Evolutionary conservation across 2,113 vertebrate genomes (phyloP), one percentile per base, ranked within the genome.

Genomic region (Orthonyx spaldingii): DNA sequence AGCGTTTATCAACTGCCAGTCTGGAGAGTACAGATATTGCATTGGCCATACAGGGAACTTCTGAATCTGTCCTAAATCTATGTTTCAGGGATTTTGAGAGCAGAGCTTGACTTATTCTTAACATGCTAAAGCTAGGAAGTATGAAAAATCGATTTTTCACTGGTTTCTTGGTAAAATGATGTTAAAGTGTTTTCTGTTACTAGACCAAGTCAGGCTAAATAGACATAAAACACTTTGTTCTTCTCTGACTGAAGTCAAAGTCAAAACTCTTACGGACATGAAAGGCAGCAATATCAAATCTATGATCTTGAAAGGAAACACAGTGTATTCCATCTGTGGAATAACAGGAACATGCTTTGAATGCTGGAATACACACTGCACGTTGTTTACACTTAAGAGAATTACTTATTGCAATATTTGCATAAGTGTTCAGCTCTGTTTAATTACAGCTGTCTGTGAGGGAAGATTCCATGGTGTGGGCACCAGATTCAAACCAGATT

Each of bases 331-430:
- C 47, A 28, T 80, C 82, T 70, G 57, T 5, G 13, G 87, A 65
- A 33, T 42, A 81, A 84, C 64, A 95, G 78, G 87, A 77, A 85
- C 75, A 16, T 4, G 47, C 42, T 86, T 32, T 61, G 90, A 85
- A 79, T 76, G 53, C 75, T 91, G 84, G 74, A 87, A 85, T 79
- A 63, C 61, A 65, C 5, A 1, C n/a, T 70, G 75, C 59, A 52
- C 39, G 78, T 74, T 88, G 90, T 85, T 94, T 93, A 84, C n/a
- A 9, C 65, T 91, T 24, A 60, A 61, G 76, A 84, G 53, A 89
- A 93, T 94, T 82, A 66, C 42, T 93, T 93, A 61, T 23, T 96
- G 84, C 87, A 77, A 69, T 83, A 91, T 96, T 95, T 91, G 89
- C 93, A 80, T 77, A 83, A 84, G 61, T 9, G 66, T 49, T 89